Percentiles rank a stretch among this genome's conserved stretches.
These are phyloP conservation scores for Trachymyrmex septentrionalis DNA, from an alignment of 1,140 invertebrate species.

Conservation along the genomic window DNA sequence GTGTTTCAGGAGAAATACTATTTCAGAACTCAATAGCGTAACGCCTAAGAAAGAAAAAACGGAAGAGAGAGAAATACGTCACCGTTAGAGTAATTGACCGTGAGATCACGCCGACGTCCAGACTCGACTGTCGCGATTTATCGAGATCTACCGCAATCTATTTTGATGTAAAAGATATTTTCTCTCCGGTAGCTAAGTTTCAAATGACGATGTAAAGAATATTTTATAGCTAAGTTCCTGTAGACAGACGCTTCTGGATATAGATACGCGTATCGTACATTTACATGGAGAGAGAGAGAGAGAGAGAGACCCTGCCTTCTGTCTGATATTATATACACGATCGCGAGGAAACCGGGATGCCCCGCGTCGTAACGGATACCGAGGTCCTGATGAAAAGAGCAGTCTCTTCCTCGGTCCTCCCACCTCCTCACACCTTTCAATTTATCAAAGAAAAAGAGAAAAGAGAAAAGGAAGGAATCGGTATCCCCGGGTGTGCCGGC, in stretches of 20 bases:
- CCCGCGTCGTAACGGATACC: slow-evolving; percentile 38
- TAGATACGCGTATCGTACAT: neutral
- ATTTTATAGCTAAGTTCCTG: neutral
- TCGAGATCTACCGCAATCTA: neutral
- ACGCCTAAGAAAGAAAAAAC: too few relatives aligned
- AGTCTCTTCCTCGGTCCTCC: slow-evolving; percentile 2
- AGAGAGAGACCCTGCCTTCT: neutral
- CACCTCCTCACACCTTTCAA: slow-evolving; percentile 28
- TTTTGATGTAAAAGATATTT: neutral
- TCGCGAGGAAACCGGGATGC: slow-evolving; percentile 21
- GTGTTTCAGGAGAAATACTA: too few relatives aligned
- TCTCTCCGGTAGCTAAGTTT: neutral
- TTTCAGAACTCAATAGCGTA: too few relatives aligned
- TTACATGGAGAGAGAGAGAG: neutral
- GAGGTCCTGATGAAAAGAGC: slow-evolving; percentile 47
- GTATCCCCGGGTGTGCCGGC: slow-evolving; percentile 51
- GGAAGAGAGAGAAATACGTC: neutral
- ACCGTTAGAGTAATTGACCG: neutral
- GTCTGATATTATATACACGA: neutral
- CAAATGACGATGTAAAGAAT: neutral
- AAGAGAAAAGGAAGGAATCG: slow-evolving; percentile 23
- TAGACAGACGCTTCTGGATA: neutral
- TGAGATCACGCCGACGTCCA: neutral
- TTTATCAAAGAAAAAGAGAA: slow-evolving; percentile 13
- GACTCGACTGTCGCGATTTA: neutral